Conservation (phyloP, 2,797 vertebrate genomes). For the Cichlasoma orientale region DNA sequence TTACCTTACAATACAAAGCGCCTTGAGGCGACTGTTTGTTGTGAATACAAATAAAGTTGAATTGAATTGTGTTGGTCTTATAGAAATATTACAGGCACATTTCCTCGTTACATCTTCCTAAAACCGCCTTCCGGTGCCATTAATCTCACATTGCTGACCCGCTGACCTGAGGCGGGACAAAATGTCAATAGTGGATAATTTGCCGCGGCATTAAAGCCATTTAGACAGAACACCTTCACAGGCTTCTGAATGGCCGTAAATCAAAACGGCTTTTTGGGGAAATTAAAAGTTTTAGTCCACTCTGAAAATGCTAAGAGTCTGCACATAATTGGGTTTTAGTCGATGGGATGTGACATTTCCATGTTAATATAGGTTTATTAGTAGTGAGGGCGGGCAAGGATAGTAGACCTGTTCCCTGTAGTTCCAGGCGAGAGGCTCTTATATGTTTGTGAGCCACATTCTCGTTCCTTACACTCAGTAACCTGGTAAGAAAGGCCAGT, state of each 20-base stretch:
- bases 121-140: conserved; percentile 45
- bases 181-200: conserved; percentile 77
- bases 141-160: conserved; percentile 73
- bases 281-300: conserved; percentile 42
- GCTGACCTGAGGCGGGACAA: conserved; percentile 70
- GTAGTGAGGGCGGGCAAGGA: background rate
- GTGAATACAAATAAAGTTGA: too few relatives aligned
- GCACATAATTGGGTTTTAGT: conserved; percentile 30
- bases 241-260: conserved; percentile 10
- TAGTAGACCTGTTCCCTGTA: conserved; percentile 3
- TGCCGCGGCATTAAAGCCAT: conserved; percentile 53
- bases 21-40: too few relatives aligned
- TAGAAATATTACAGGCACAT: conserved; percentile 9
- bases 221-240: conserved; percentile 55
- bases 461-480: conserved; percentile 34
- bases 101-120: conserved; percentile 20
- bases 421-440: background rate
- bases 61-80: background rate
- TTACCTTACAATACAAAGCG: too few relatives aligned
- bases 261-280: conserved; percentile 34
- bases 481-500: background rate
- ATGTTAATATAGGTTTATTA: conserved; percentile 28
- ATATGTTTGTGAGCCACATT: conserved; percentile 21
- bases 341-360: conserved; percentile 15
- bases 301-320: background rate